Evolutionary conservation across 2,113 vertebrate species (phyloP), one percentile per base, ranked within the genome.

Genomic region (Neodon shergylaensis): DNA sequence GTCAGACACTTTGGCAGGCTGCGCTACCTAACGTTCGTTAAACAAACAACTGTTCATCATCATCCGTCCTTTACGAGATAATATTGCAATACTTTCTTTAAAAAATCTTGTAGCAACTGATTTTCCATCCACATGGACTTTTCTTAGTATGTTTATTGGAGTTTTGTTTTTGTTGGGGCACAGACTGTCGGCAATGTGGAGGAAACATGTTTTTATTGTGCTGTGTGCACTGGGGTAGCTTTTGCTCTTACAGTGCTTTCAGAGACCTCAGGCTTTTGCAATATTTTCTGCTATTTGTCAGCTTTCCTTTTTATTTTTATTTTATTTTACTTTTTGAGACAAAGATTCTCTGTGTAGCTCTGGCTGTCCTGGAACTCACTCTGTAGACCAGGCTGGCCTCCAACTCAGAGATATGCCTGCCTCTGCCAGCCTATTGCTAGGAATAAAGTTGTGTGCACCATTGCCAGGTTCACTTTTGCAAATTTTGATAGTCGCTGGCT

Each of bases 1-100:
- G 97, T 97, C 97, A 97, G 94, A 96, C 85, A 95, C 96, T 96
- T 97, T 92, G 93, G 95, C 98, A 95, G 98, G 96, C 97, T 97
- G 44, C n/a, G 52, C 95, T 95, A 97, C 96, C 98, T 98, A 96
- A 89, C 93, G 97, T 98, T 98, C 91, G 92, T 96, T 98, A 96
- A 97, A 96, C 97, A 98, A 98, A 97, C 96, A 98, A 97, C 97
- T 97, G 97, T 77, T 96, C 87, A 70, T 79, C 92, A 70, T 91
- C 84, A 74, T 22, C 66, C n/a, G 68, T 33, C 72, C 54, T 94
- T 94, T 81, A 84, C 17, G 39, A 91, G 96, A 92, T 97, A 96
- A 93, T 96, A 96, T 92, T 90, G 66, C 22, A 42, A 52, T 63
- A 44, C 73, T 84, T 97, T 97, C 33, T 74, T 96, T 96, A 36